A percentile compares a stretch with the other conserved stretches of the same genome.
Conservation (phyloP, 2,888 invertebrate species). For the Epinotia nisella region DNA sequence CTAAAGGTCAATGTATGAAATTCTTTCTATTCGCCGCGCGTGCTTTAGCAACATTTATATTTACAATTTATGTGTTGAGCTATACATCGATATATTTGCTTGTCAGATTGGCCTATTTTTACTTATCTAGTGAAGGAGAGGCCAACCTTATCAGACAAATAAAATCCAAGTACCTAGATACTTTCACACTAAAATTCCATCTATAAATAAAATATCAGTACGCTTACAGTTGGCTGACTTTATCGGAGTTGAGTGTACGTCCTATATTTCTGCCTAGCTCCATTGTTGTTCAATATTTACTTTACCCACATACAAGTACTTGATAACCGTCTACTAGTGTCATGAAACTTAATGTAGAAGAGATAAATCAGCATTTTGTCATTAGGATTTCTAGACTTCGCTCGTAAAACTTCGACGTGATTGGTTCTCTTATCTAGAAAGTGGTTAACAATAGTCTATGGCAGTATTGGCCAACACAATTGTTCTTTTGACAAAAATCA, state of each 20-base stretch:
- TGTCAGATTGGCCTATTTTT: too few relatives aligned
- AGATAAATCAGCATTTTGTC: not conserved
- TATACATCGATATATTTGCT: too few relatives aligned
- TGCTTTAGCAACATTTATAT: too few relatives aligned
- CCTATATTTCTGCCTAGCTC: not conserved
- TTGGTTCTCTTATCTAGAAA: slow-evolving; percentile 24
- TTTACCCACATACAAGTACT: not conserved
- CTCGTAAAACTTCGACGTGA: not conserved
- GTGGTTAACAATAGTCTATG: slow-evolving; percentile 16
- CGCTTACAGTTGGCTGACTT: not conserved
- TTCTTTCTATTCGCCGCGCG: too few relatives aligned
- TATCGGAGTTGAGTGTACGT: not conserved
- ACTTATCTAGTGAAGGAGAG: too few relatives aligned
- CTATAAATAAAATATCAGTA: not conserved
- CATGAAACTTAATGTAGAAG: not conserved
- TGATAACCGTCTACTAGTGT: not conserved
- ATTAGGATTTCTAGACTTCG: not conserved
- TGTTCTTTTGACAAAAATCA: slow-evolving; percentile 31
- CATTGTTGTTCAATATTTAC: not conserved
- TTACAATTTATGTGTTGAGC: too few relatives aligned
- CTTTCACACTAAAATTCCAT: not conserved
- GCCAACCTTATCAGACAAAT: not conserved
- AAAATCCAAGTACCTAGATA: not conserved
- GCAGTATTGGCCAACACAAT: slow-evolving; percentile 16
- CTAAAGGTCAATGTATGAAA: too few relatives aligned